Base-by-base conservation (phyloP, 2,113 vertebrate genomes). In the Mormyrus lacerda region DNA sequence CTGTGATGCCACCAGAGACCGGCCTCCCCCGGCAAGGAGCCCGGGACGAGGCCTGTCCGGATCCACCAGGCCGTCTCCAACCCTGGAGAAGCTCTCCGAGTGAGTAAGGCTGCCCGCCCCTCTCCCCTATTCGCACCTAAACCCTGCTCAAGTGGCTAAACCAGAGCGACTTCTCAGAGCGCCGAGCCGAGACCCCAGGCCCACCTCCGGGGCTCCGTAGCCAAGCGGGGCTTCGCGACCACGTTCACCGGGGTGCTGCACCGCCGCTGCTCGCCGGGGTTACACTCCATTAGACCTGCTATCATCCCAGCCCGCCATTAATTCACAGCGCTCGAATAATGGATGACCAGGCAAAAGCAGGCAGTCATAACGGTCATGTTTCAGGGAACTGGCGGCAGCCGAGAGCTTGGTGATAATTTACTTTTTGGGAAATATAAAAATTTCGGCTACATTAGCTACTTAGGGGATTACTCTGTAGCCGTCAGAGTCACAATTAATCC, bases 171-270 rank as follows among this genome's bases (percentile, higher is more conserved):
- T 84, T 84, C 39, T 84, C 82, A 39, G 35, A 79, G 35, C 3
- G 15, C 73, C 17, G 1, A 8, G 35, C 73, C 17, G 15, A 42
- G 2, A 17, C 73, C 35, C 3, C 35, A 42, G 73, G 31, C 15
- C 2, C 35, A 79, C 73, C 73, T 55, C 85, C 3, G 53, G 76
- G 88, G 79, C 27, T 88, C 85, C 13, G 82, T 58, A 39, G 86
- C 85, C 13, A 89, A 87, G 2, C 45, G 45, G 17, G 87, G 87
- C 51, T 90, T 47, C 50, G 55, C 82, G 42, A 89, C 39, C 90
- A 87, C 90, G 85, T 90, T 94, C 88, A 93, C 91, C 88, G 4
- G 91, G 90, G 83, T 0, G 88, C 92, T 88, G 47, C 44, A 53
- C 61, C 35, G 86, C 42, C 17, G 4, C 7, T 44, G 39, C 21